Evolutionary conservation across 2,888 invertebrate genomes (phyloP).

Genomic region (Epirrhoe alternata): DNA sequence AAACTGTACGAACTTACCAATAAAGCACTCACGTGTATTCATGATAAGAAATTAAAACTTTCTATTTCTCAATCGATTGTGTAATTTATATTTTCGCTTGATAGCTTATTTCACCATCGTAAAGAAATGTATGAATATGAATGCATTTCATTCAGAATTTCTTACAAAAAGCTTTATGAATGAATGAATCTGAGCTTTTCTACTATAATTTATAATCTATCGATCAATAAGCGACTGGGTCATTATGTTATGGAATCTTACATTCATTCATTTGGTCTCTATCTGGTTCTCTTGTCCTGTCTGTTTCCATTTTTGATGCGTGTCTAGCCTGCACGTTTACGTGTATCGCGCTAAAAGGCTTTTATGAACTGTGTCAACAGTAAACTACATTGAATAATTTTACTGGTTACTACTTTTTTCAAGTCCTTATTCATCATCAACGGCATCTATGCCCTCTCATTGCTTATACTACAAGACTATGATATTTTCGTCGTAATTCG

Average conservation of each 20-base stretch:
- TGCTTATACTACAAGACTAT: too few relatives aligned
- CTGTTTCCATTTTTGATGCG: too few relatives aligned
- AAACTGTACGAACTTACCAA: background rate
- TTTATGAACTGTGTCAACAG: too few relatives aligned
- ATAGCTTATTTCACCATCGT: slow-evolving; percentile 39
- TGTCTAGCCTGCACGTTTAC: too few relatives aligned
- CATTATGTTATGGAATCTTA: background rate
- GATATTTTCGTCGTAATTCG: too few relatives aligned
- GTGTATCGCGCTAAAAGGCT: too few relatives aligned
- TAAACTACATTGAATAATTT: too few relatives aligned
- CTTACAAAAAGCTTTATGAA: slow-evolving; percentile 7
- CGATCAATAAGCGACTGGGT: background rate
- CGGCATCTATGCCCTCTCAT: too few relatives aligned
- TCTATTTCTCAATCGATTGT: slow-evolving; percentile 57
- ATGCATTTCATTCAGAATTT: slow-evolving; percentile 7
- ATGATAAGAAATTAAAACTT: slow-evolving; percentile 33
- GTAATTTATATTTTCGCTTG: slow-evolving; percentile 58
- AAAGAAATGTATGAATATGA: slow-evolving; percentile 22
- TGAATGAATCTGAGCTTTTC: background rate
- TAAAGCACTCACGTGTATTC: background rate
- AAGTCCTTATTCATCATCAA: too few relatives aligned
- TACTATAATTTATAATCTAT: background rate
- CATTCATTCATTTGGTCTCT: too few relatives aligned
- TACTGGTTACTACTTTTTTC: too few relatives aligned
- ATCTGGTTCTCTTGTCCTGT: too few relatives aligned